These are phyloP conservation scores for Drosophila macrothrix DNA, from an alignment of 2,888 invertebrate genomes.

Conservation along the genomic window DNA sequence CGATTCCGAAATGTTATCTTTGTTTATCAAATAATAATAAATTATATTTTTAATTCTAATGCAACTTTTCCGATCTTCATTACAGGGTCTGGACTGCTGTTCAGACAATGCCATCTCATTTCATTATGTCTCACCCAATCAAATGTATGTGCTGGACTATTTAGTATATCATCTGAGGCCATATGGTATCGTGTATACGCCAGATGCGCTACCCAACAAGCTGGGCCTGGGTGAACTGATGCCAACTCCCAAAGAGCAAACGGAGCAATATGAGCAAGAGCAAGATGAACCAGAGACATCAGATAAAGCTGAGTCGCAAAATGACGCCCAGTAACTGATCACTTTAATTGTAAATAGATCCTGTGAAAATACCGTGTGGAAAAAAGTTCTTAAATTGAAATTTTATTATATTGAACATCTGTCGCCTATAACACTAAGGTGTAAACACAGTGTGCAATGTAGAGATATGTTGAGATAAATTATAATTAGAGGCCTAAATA, in stretches of 20 bases:
- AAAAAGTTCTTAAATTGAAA: too few species aligned
- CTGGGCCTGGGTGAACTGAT: conserved; percentile 47
- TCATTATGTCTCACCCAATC: conserved; percentile 94
- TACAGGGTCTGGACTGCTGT: conserved; percentile 87
- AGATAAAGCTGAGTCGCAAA: not conserved
- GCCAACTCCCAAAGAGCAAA: not conserved
- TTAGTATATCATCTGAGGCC: conserved; percentile 96
- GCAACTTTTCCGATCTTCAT: too few species aligned
- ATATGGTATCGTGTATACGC: conserved; percentile 86
- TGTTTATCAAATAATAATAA: too few species aligned
- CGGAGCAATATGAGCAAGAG: not conserved
- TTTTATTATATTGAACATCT: too few species aligned
- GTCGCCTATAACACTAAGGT: too few species aligned
- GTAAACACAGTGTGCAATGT: too few species aligned
- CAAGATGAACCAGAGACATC: too few species aligned
- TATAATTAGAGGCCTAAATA: too few species aligned
- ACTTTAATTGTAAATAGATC: not conserved
- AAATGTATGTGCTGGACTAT: conserved; percentile 98
- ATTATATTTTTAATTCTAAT: too few species aligned
- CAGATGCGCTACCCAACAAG: conserved; percentile 58
- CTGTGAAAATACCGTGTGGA: not conserved
- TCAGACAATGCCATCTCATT: conserved; percentile 97
- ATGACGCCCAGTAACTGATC: not conserved
- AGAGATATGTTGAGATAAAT: too few species aligned
- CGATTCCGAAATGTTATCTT: too few species aligned